A percentile compares a stretch with the other conserved stretches of the same genome.
These are phyloP conservation scores for Damaliscus lunatus DNA, from an alignment of 2,113 vertebrate species.

Conservation along the genomic window DNA sequence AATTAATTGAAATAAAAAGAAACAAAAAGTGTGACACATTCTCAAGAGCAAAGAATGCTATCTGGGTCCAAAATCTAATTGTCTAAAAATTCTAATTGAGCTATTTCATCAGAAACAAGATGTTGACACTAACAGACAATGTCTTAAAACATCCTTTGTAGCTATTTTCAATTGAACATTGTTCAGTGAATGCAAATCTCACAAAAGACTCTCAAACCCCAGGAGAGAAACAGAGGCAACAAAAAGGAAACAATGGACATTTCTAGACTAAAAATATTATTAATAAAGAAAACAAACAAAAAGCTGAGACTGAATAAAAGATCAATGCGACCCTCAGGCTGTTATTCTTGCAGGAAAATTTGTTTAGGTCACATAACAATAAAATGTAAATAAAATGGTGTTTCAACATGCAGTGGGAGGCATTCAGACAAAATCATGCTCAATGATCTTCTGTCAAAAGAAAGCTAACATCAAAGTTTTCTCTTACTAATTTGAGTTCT, in stretches of 20 bases:
- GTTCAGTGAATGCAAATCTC: neutral
- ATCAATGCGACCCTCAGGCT: neutral
- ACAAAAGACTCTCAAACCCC: neutral
- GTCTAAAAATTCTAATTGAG: neutral
- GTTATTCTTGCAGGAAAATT: neutral
- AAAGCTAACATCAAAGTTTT: constrained; percentile 60
- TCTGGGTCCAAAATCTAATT: neutral
- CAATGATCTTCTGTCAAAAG: constrained; percentile 25
- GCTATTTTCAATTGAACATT: neutral
- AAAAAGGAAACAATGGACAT: neutral
- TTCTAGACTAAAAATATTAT: neutral
- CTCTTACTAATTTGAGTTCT: constrained; percentile 50
- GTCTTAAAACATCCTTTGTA: neutral
- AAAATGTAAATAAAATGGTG: constrained; percentile 21
- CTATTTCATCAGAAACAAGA: neutral
- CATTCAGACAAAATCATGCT: neutral
- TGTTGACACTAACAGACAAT: neutral
- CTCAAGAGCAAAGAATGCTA: neutral
- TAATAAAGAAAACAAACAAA: neutral
- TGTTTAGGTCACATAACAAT: neutral
- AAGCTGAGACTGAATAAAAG: neutral
- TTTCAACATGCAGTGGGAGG: neutral
- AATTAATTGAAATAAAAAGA: neutral
- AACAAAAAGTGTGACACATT: neutral
- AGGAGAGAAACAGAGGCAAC: neutral